A percentile compares a stretch with the other conserved stretches of the same genome.
phyloP scores from a whole-genome alignment of 2,113 vertebrate genomes.

The Brachionichthys hirsutus region DNA sequence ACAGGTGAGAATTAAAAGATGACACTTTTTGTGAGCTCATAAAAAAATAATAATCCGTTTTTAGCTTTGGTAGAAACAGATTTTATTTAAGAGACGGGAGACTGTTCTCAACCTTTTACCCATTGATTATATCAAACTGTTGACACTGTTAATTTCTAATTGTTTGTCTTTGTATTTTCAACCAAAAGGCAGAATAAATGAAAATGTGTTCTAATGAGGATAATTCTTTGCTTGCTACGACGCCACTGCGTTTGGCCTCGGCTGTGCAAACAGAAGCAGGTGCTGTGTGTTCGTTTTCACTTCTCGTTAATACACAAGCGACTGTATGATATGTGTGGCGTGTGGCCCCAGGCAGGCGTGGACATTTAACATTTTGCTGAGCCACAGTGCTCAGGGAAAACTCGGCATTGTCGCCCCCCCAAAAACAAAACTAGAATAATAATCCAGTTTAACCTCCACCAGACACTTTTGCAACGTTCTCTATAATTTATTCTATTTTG shows the following conservation, averaged over 20 bases:
- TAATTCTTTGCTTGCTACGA: constrained; percentile 20
- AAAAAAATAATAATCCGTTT: too few relatives aligned
- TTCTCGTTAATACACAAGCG: constrained; percentile 4
- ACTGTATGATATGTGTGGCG: neutral
- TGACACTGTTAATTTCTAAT: too few relatives aligned
- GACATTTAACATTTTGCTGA: constrained; percentile 71
- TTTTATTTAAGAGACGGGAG: too few relatives aligned
- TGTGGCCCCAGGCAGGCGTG: constrained; percentile 49
- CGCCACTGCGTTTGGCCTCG: constrained; percentile 17
- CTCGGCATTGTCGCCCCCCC: constrained; percentile 19
- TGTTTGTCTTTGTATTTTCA: neutral
- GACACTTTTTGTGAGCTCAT: too few relatives aligned
- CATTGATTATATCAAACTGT: too few relatives aligned
- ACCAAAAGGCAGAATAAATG: neutral
- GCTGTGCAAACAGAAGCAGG: constrained; percentile 29
- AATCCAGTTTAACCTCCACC: too few relatives aligned
- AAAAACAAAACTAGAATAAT: constrained; percentile 6
- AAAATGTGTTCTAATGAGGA: neutral
- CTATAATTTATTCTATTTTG: too few relatives aligned
- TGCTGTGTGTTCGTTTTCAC: constrained; percentile 16
- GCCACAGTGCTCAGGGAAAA: constrained; percentile 49
- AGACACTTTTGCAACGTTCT: too few relatives aligned
- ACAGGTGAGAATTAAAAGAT: too few relatives aligned
- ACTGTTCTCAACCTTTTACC: too few relatives aligned
- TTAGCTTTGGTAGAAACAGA: too few relatives aligned